Conservation (phyloP, 2,888 invertebrate species). For the Vanessa cardui region DNA sequence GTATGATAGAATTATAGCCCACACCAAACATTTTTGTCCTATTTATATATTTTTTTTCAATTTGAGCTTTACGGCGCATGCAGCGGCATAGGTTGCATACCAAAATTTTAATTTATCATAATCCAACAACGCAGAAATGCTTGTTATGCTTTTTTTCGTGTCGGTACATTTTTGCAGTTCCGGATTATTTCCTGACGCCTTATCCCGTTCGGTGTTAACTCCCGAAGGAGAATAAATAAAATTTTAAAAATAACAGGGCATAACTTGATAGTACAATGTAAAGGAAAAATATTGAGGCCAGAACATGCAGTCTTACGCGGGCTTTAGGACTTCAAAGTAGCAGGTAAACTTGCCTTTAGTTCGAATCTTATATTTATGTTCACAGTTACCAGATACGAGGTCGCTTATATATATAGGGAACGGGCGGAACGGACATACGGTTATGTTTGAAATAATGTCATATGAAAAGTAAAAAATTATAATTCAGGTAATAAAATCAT, state of each 20-base stretch:
- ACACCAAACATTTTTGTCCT: not conserved
- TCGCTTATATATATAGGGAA: not conserved
- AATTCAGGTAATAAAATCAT: not conserved
- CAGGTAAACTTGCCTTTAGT: not conserved
- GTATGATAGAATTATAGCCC: not conserved
- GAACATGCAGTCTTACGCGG: not conserved
- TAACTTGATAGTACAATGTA: too few relatives aligned
- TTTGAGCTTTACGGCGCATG: slow-evolving; percentile 7
- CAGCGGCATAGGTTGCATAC: not conserved
- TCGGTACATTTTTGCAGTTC: slow-evolving; percentile 9
- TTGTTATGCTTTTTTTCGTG: slow-evolving; percentile 1
- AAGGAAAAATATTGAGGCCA: not conserved
- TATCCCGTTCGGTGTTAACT: not conserved
- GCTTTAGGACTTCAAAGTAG: not conserved
- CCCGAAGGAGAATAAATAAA: not conserved
- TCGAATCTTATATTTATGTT: slow-evolving; percentile 3
- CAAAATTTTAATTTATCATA: not conserved
- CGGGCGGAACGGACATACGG: not conserved
- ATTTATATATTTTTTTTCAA: not conserved
- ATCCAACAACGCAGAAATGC: not conserved
- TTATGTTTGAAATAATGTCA: not conserved
- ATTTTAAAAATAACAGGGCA: too few relatives aligned
- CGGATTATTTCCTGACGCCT: not conserved
- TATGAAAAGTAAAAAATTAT: not conserved
- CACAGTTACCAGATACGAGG: not conserved